Percentiles rank a stretch among this genome's conserved stretches.
Evolutionary conservation across 2,888 invertebrate genomes (phyloP).

Genomic region (Lasiommata megera): DNA sequence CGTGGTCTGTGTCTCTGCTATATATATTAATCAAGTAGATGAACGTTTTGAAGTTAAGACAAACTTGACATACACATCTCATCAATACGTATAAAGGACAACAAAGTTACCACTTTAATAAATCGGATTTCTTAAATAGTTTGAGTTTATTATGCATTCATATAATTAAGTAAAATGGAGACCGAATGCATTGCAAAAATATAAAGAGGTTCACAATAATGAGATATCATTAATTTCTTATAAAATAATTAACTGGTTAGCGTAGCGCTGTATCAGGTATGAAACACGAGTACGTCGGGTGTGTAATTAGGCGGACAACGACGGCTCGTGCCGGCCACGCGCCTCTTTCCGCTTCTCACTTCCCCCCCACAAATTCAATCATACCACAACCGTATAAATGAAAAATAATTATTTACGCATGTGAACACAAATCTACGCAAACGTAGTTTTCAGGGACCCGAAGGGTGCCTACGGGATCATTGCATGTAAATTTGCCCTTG

Average conservation of each 20-base stretch:
- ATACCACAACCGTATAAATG: background rate
- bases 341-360: conserved; percentile 36
- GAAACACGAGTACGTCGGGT: conserved; percentile 6
- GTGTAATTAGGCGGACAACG: conserved; percentile 25
- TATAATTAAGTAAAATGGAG: background rate
- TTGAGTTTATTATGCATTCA: too few species aligned
- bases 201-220: conserved; percentile 1
- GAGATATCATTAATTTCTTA: conserved; percentile 16
- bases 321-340: conserved; percentile 47
- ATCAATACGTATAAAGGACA: too few species aligned
- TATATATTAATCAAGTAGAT: too few species aligned
- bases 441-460: too few species aligned
- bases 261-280: conserved; percentile 8
- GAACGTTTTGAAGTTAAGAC: too few species aligned
- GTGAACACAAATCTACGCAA: too few species aligned
- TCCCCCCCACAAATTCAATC: background rate
- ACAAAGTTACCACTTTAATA: too few species aligned
- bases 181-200: background rate
- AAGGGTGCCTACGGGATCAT: too few species aligned
- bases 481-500: too few species aligned
- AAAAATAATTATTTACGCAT: background rate
- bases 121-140: too few species aligned
- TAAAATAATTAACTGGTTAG: conserved; percentile 16
- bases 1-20: too few species aligned
- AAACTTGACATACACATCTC: too few species aligned